These are phyloP conservation scores for Chaenocephalus aceratus DNA, from an alignment of 2,113 vertebrate genomes.

Conservation along the genomic window DNA sequence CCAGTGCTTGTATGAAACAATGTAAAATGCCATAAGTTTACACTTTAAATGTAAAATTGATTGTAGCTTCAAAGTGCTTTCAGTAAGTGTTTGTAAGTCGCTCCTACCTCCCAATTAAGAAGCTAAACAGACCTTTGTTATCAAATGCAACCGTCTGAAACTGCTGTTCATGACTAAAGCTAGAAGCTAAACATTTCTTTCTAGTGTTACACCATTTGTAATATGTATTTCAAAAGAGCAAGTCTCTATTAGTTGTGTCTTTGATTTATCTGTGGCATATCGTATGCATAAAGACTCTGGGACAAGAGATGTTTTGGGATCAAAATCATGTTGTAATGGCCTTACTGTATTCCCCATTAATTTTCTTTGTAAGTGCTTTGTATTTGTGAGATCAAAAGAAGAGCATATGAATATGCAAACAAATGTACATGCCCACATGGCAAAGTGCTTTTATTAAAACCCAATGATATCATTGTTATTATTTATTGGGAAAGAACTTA, in stretches of 20 bases:
- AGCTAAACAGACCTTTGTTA: slow-evolving; percentile 27
- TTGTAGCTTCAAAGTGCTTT: slow-evolving; percentile 41
- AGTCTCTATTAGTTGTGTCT: slow-evolving; percentile 23
- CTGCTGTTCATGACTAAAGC: neutral
- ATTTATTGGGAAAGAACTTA: neutral
- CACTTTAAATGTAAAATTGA: slow-evolving; percentile 44
- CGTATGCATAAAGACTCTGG: neutral
- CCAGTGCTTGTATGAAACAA: neutral
- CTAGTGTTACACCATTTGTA: neutral
- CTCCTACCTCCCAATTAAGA: slow-evolving; percentile 42
- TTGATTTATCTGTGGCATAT: neutral
- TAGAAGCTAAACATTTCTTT: neutral
- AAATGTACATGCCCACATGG: neutral
- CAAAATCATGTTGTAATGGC: neutral
- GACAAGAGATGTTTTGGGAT: neutral
- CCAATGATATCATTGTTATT: neutral
- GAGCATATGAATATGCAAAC: neutral
- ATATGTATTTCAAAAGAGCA: slow-evolving; percentile 28
- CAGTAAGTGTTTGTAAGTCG: slow-evolving; percentile 26
- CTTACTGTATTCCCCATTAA: slow-evolving; percentile 11
- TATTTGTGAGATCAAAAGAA: slow-evolving; percentile 24
- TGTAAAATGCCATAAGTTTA: slow-evolving; percentile 5
- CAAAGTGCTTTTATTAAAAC: slow-evolving; percentile 12
- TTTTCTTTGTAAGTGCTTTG: slow-evolving; percentile 3
- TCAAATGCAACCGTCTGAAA: slow-evolving; percentile 5